Conservation (phyloP, 2,113 vertebrate genomes). For the Cricetomys ansorgei region DNA sequence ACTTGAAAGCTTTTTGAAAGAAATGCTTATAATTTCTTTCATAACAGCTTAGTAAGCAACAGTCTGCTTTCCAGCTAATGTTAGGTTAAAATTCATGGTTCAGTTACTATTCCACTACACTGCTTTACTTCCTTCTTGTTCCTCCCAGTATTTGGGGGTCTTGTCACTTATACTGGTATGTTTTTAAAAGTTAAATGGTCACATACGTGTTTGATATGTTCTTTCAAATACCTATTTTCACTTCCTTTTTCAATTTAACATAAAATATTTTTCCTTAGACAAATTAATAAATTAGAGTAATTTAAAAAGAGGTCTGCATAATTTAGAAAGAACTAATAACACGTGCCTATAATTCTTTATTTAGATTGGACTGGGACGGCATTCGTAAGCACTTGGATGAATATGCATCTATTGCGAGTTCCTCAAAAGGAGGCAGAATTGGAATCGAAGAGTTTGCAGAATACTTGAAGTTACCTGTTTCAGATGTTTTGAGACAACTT, state of each 20-base stretch:
- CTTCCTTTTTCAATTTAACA: slow-evolving; percentile 15
- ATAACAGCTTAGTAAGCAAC: neutral
- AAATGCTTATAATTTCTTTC: neutral
- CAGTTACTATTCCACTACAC: neutral
- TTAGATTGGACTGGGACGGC: slow-evolving; percentile 95
- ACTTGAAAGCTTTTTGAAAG: neutral
- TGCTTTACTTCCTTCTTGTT: slow-evolving; percentile 6
- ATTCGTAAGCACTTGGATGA: slow-evolving; percentile 93
- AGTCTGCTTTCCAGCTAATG: neutral
- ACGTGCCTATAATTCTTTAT: neutral
- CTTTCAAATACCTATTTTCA: slow-evolving; percentile 31
- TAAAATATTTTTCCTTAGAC: neutral
- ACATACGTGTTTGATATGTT: neutral
- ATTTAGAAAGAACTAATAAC: neutral
- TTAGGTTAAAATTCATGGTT: neutral
- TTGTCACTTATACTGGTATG: neutral
- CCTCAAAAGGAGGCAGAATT: slow-evolving; percentile 95
- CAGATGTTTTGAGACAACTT: slow-evolving; percentile 91
- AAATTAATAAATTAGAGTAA: neutral
- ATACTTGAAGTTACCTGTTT: slow-evolving; percentile 95
- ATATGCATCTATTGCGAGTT: slow-evolving; percentile 92
- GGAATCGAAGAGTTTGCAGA: slow-evolving; percentile 94
- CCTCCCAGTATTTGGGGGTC: neutral
- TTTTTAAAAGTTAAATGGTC: slow-evolving; percentile 28
- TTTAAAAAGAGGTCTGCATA: too few relatives aligned